phyloP scores from a whole-genome alignment of 2,113 vertebrate genomes.

The Oncorhynchus tshawytscha region DNA sequence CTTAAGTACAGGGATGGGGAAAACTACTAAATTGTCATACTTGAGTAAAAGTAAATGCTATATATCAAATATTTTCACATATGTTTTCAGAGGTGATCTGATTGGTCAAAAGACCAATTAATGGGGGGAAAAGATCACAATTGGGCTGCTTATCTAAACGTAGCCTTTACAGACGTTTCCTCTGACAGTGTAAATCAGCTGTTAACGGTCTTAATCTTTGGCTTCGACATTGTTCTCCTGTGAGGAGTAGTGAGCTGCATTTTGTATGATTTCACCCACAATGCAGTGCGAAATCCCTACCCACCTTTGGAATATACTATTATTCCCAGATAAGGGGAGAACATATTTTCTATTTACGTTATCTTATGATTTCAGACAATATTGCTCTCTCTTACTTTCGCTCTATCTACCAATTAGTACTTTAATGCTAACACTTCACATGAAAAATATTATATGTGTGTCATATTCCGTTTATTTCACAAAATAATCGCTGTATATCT shows the following conservation, averaged over 20 bases:
- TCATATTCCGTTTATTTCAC: neutral
- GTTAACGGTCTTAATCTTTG: too few relatives aligned
- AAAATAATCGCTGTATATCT: neutral
- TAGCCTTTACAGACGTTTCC: too few relatives aligned
- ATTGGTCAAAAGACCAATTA: too few relatives aligned
- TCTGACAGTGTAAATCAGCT: too few relatives aligned
- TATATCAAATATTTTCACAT: too few relatives aligned
- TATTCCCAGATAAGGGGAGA: neutral
- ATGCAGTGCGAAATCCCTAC: slow-evolving; percentile 37
- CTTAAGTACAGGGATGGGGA: too few relatives aligned
- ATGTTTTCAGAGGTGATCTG: too few relatives aligned
- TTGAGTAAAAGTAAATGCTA: too few relatives aligned
- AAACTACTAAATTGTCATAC: too few relatives aligned
- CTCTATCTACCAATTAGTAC: neutral
- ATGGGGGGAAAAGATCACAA: too few relatives aligned
- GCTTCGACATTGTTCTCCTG: slow-evolving; percentile 18
- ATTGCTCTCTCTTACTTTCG: too few relatives aligned
- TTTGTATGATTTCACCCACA: slow-evolving; percentile 36
- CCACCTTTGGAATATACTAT: slow-evolving; percentile 43
- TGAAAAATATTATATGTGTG: neutral
- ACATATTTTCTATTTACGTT: neutral
- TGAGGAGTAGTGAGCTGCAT: slow-evolving; percentile 5
- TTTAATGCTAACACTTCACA: accelerated
- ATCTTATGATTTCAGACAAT: neutral
- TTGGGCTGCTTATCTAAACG: too few relatives aligned